phyloP scores from a whole-genome alignment of 2,797 vertebrate genomes.

The Girardinus metallicus region DNA sequence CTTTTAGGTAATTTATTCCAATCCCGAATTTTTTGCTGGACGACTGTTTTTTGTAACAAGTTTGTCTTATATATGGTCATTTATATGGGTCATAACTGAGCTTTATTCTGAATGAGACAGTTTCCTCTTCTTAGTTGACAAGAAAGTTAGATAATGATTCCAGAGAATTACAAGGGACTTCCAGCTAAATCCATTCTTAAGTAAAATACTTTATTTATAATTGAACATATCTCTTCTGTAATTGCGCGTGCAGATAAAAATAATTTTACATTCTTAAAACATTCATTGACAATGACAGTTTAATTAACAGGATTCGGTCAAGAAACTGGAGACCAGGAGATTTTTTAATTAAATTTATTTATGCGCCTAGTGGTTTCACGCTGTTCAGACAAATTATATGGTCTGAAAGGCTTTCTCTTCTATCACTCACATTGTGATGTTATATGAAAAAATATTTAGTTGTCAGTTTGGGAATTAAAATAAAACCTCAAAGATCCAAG shows the following conservation, averaged over 20 bases:
- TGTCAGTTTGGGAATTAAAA: conserved; percentile 64
- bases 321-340: conserved; percentile 49
- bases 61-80: too few species aligned
- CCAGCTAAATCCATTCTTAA: conserved; percentile 43
- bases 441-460: conserved; percentile 41
- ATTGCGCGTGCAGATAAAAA: conserved; percentile 62
- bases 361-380: conserved; percentile 58
- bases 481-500: conserved; percentile 44
- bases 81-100: too few species aligned
- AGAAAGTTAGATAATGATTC: conserved; percentile 48
- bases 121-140: too few species aligned
- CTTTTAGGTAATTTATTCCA: too few species aligned
- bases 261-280: conserved; percentile 64
- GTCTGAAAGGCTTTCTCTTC: conserved; percentile 52
- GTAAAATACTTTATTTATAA: conserved; percentile 34
- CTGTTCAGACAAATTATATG: conserved; percentile 60
- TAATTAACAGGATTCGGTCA: conserved; percentile 67
- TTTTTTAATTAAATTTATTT: conserved; percentile 69
- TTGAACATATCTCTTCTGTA: conserved; percentile 45
- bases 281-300: conserved; percentile 67
- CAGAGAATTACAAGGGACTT: conserved; percentile 50
- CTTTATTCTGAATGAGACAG: too few species aligned
- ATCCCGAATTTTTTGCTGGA: too few species aligned
- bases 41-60: too few species aligned
- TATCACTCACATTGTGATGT: conserved; percentile 27